Percentiles rank a stretch among this genome's conserved stretches.
Evolutionary conservation across 2,113 vertebrate genomes (phyloP).

Genomic region (Sander lucioperca): DNA sequence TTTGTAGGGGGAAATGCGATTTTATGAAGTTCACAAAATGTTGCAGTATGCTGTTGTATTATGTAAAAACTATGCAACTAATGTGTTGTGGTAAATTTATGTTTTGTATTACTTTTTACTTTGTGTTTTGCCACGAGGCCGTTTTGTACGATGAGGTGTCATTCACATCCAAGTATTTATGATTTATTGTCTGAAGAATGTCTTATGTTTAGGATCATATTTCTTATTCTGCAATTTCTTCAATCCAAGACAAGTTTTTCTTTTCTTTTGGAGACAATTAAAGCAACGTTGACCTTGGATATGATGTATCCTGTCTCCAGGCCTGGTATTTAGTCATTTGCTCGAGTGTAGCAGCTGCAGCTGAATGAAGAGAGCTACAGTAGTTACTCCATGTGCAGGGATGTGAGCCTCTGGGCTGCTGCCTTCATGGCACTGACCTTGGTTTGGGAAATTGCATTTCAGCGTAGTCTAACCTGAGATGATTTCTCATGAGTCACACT

Average conservation of each 20-base stretch:
- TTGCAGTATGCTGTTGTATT: too few relatives aligned
- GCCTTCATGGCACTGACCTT: slow-evolving; percentile 30
- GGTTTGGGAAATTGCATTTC: slow-evolving; percentile 34
- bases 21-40: too few relatives aligned
- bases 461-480: slow-evolving; percentile 38
- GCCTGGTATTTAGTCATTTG: background rate
- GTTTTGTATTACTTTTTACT: background rate
- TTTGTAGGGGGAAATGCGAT: too few relatives aligned
- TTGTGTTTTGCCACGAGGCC: background rate
- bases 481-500: slow-evolving; percentile 26
- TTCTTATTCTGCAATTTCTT: background rate
- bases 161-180: too few relatives aligned
- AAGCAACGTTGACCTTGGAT: background rate
- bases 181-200: background rate
- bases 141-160: background rate
- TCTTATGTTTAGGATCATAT: background rate
- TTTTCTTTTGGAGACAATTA: background rate
- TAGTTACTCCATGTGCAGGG: background rate
- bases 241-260: too few relatives aligned
- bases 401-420: slow-evolving; percentile 15
- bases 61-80: too few relatives aligned
- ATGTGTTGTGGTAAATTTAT: too few relatives aligned
- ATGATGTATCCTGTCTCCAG: background rate
- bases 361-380: background rate
- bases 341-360: background rate